These are phyloP conservation scores for Zootoca vivipara DNA, from an alignment of 2,113 vertebrate species.

Conservation along the genomic window DNA sequence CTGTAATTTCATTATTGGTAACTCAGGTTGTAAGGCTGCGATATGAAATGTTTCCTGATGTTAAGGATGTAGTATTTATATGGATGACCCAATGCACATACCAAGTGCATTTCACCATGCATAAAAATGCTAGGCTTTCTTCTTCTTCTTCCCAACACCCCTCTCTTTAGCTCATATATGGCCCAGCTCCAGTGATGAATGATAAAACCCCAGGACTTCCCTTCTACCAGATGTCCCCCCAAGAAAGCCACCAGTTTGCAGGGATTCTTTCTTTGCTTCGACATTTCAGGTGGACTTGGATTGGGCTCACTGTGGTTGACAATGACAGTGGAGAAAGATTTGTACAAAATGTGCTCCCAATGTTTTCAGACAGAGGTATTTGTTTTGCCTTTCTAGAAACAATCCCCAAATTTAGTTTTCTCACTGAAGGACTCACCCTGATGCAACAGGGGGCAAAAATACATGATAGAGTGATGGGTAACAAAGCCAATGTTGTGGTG, in stretches of 20 bases:
- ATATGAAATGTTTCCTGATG: too few species aligned
- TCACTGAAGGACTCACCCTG: accelerated
- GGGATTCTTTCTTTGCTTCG: neutral
- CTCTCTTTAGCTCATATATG: neutral
- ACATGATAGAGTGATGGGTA: neutral
- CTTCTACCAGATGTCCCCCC: neutral
- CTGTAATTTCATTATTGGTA: too few species aligned
- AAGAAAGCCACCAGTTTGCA: neutral
- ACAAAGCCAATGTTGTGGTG: neutral
- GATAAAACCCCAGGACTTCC: neutral
- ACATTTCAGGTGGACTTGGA: neutral
- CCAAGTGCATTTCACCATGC: too few species aligned
- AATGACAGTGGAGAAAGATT: slow-evolving; percentile 5
- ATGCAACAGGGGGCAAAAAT: neutral
- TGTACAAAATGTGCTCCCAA: neutral
- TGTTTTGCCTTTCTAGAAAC: slow-evolving; percentile 4
- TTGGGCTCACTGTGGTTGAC: neutral
- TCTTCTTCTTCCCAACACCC: too few species aligned
- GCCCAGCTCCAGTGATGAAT: neutral
- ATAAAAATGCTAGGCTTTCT: too few species aligned
- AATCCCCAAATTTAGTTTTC: neutral
- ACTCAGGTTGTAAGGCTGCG: too few species aligned
- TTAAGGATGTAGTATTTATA: too few species aligned
- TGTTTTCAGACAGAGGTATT: neutral
- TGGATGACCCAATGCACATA: too few species aligned